Evolutionary conservation across 1,140 invertebrate species (phyloP).

Genomic region (Drosophila pachea): DNA sequence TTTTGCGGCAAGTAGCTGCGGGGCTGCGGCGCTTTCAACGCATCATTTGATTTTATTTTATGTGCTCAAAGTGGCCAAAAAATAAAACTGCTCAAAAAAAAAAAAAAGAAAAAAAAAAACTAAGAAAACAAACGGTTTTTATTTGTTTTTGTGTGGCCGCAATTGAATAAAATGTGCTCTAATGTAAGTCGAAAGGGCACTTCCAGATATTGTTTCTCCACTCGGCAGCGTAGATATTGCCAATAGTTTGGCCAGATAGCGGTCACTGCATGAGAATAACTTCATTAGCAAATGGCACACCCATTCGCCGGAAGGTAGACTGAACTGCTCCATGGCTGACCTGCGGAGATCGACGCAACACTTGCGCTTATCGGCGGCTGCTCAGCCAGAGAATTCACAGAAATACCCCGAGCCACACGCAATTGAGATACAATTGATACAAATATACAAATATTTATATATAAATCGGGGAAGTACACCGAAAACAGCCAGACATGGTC

Average conservation of each 20-base stretch:
- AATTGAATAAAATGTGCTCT: conserved; percentile 77
- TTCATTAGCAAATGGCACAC: conserved; percentile 28
- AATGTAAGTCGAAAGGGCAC: conserved; percentile 52
- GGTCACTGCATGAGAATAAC: conserved; percentile 33
- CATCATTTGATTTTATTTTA: conserved; percentile 77
- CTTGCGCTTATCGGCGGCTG: neutral
- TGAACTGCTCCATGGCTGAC: neutral
- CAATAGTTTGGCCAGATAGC: conserved; percentile 5
- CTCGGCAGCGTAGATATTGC: conserved; percentile 29
- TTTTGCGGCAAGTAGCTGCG: conserved; percentile 56
- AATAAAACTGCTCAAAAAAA: conserved; percentile 32
- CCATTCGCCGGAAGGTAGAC: conserved; percentile 10
- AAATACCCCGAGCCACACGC: too few relatives aligned
- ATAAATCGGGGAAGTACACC: too few relatives aligned
- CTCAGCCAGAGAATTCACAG: too few relatives aligned
- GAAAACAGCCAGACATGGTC: too few relatives aligned
- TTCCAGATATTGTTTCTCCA: conserved; percentile 33
- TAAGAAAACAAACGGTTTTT: conserved; percentile 73
- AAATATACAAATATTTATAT: too few relatives aligned
- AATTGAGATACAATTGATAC: too few relatives aligned
- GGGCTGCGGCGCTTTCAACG: conserved; percentile 57
- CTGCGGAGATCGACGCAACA: conserved; percentile 8
- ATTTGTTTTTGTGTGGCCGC: conserved; percentile 68
- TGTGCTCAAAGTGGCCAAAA: conserved; percentile 61
- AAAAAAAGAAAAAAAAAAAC: conserved; percentile 29